Evolutionary conservation across 1,140 invertebrate species (phyloP).

Genomic region (Aphelinus atriplicis): DNA sequence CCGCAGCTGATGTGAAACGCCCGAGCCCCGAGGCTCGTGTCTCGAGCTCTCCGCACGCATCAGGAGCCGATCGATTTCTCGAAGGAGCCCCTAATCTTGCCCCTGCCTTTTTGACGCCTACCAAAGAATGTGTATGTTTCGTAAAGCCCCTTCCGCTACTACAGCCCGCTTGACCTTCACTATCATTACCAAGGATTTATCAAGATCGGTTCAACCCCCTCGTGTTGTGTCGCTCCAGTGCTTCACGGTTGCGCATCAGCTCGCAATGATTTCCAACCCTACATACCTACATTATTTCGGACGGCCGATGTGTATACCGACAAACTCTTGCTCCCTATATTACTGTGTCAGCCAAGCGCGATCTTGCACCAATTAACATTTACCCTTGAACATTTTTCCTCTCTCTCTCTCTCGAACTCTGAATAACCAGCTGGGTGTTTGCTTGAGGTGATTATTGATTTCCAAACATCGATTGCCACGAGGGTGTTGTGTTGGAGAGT

Average conservation of each 20-base stretch:
- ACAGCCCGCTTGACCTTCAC: constrained; percentile 13
- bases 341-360: too few species aligned
- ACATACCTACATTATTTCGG: too few species aligned
- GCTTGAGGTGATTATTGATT: constrained; percentile 17
- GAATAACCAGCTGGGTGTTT: not conserved
- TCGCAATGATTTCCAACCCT: constrained; percentile 6
- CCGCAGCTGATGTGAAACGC: too few species aligned
- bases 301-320: too few species aligned
- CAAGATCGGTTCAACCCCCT: not conserved
- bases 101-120: too few species aligned
- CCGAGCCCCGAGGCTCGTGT: not conserved
- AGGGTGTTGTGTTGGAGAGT: not conserved
- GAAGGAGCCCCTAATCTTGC: not conserved
- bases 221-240: not conserved
- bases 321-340: too few species aligned
- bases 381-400: not conserved
- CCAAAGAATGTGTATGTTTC: too few species aligned
- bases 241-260: constrained; percentile 27
- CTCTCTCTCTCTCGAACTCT: too few species aligned
- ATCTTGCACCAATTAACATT: not conserved
- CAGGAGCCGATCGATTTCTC: constrained; percentile 38
- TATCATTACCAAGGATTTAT: not conserved
- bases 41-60: not conserved
- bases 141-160: too few species aligned
- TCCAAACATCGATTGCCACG: constrained; percentile 24